Percentiles rank a stretch among this genome's conserved stretches.
Conservation (phyloP, 2,888 invertebrate species). For the Belgica antarctica region DNA sequence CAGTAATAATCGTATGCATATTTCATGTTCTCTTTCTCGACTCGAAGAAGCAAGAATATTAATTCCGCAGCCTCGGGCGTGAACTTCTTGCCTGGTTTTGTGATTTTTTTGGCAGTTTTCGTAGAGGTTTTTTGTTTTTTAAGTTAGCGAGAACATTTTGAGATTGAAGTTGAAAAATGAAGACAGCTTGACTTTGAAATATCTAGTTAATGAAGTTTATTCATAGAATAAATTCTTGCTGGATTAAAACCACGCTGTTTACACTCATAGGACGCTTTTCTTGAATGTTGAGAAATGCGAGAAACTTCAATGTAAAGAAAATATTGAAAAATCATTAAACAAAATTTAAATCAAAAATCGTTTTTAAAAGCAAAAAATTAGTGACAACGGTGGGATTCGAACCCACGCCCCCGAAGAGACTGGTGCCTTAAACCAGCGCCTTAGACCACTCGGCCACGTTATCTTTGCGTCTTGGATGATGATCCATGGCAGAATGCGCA, state of each 20-base stretch:
- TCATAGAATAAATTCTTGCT: no score
- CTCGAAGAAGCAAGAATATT: slow-evolving; percentile 39
- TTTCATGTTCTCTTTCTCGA: slow-evolving; percentile 36
- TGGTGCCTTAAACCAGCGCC: slow-evolving; percentile 58
- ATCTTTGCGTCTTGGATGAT: slow-evolving; percentile 47
- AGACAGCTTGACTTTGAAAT: no score
- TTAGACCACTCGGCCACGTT: slow-evolving; percentile 58
- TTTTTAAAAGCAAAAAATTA: slow-evolving; percentile 45
- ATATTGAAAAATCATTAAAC: not conserved
- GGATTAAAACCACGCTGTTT: no score
- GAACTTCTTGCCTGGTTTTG: not conserved
- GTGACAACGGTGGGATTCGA: slow-evolving; percentile 57
- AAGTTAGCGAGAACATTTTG: not conserved
- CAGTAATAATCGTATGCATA: slow-evolving; percentile 43
- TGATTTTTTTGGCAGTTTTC: no score
- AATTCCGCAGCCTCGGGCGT: slow-evolving; percentile 31
- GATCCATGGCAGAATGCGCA: not conserved
- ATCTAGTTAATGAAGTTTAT: no score
- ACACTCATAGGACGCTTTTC: no score
- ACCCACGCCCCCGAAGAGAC: slow-evolving; percentile 56
- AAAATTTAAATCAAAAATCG: not conserved
- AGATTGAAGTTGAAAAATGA: not conserved
- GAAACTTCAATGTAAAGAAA: no score
- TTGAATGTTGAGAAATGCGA: not conserved
- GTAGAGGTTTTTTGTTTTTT: slow-evolving; percentile 7